Evolutionary conservation across 2,797 vertebrate species (phyloP).

Genomic region (Dromococcyx pavoninus): DNA sequence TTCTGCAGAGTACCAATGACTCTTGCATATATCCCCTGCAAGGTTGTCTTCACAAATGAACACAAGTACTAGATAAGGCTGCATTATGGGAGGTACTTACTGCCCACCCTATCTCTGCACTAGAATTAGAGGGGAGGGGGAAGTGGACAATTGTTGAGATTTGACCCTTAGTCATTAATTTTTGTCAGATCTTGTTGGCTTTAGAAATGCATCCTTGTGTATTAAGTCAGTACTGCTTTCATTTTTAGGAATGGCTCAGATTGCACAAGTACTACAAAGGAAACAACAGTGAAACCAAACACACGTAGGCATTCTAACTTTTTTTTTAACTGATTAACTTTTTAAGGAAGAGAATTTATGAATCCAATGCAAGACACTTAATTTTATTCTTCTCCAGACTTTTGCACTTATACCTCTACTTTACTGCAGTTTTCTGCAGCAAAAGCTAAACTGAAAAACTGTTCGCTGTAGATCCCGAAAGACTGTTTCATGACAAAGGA

Average conservation of each 20-base stretch:
- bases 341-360: neutral
- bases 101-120: neutral
- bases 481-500: neutral
- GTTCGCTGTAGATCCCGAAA: neutral
- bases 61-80: neutral
- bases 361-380: neutral
- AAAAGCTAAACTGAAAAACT: neutral
- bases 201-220: neutral
- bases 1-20: slow-evolving; percentile 19
- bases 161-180: neutral
- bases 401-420: neutral
- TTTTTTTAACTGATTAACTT: neutral
- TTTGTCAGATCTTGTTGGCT: neutral
- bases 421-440: neutral
- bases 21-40: slow-evolving; percentile 33
- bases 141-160: neutral
- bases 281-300: neutral
- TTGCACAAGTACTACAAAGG: slow-evolving; percentile 13
- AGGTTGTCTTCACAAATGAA: slow-evolving; percentile 4
- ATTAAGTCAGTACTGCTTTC: slow-evolving; percentile 23
- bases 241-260: slow-evolving; percentile 50
- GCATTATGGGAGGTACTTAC: neutral
- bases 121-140: neutral
- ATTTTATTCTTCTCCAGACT: neutral
- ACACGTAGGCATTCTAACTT: neutral